Percentiles rank a stretch among this genome's conserved stretches.
Evolutionary conservation across 2,888 invertebrate genomes (phyloP).

Genomic region (Pimpla rufipes): DNA sequence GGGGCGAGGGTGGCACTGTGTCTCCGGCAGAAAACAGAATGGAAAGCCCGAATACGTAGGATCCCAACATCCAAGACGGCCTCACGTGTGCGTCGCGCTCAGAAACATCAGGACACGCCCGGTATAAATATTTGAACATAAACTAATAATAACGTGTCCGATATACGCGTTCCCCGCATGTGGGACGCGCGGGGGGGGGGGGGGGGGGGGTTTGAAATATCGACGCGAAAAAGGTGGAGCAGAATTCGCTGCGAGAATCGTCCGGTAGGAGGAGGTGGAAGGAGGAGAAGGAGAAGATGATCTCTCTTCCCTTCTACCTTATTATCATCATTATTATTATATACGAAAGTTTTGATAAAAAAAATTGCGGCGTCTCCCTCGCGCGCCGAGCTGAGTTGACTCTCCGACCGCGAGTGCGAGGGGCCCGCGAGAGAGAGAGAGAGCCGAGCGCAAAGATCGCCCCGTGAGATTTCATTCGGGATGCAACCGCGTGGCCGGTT

Average conservation of each 20-base stretch:
- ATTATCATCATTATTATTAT: conserved; percentile 30
- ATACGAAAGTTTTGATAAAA: conserved; percentile 37
- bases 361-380: conserved; percentile 47
- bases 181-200: neutral
- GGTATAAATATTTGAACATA: conserved; percentile 81
- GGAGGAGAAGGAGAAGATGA: conserved; percentile 18
- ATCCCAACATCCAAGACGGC: neutral
- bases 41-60: conserved; percentile 20
- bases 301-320: conserved; percentile 37
- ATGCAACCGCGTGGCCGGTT: conserved; percentile 56
- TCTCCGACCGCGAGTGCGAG: conserved; percentile 48
- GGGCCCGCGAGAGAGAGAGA: neutral
- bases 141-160: conserved; percentile 79
- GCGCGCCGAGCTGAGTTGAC: conserved; percentile 19
- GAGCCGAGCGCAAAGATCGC: conserved; percentile 52
- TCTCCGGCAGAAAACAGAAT: conserved; percentile 26
- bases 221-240: conserved; percentile 28
- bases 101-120: conserved; percentile 34
- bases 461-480: conserved; percentile 67
- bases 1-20: neutral
- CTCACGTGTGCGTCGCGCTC: conserved; percentile 49
- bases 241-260: conserved; percentile 40
- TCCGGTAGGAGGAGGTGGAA: too few relatives aligned
- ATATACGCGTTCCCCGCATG: neutral
- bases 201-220: conserved; percentile 10